These are phyloP conservation scores for Nesogale talazaci DNA, from an alignment of 2,113 vertebrate species.

Conservation along the genomic window DNA sequence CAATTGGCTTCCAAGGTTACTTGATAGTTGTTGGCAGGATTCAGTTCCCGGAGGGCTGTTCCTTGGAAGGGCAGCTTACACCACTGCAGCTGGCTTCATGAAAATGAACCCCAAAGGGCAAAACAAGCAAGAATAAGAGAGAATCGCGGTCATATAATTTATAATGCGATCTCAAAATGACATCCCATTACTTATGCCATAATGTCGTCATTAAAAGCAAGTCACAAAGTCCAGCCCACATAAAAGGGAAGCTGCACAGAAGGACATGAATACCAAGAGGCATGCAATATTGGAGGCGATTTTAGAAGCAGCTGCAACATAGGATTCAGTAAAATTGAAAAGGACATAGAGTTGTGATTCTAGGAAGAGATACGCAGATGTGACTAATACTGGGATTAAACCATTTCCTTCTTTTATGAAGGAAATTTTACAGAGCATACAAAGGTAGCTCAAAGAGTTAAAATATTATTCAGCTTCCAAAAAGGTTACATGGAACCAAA, in stretches of 20 bases:
- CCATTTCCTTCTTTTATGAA: not conserved
- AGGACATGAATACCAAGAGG: not conserved
- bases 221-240: not conserved
- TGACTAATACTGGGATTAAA: not conserved
- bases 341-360: not conserved
- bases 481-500: not conserved
- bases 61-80: not conserved
- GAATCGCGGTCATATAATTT: not conserved
- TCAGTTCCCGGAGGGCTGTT: not conserved
- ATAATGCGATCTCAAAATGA: not conserved
- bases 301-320: not conserved
- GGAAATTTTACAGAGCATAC: not conserved
- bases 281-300: not conserved
- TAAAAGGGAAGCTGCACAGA: not conserved
- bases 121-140: not conserved
- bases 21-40: not conserved
- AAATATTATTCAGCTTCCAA: not conserved
- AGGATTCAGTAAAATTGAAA: conserved; percentile 5
- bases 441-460: not conserved
- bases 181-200: not conserved
- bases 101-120: not conserved
- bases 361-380: not conserved
- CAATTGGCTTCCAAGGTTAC: not conserved
- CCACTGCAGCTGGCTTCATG: not conserved
- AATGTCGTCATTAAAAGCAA: not conserved